These are phyloP conservation scores for Drosophila melanica DNA, from an alignment of 1,140 invertebrate species.

Conservation along the genomic window DNA sequence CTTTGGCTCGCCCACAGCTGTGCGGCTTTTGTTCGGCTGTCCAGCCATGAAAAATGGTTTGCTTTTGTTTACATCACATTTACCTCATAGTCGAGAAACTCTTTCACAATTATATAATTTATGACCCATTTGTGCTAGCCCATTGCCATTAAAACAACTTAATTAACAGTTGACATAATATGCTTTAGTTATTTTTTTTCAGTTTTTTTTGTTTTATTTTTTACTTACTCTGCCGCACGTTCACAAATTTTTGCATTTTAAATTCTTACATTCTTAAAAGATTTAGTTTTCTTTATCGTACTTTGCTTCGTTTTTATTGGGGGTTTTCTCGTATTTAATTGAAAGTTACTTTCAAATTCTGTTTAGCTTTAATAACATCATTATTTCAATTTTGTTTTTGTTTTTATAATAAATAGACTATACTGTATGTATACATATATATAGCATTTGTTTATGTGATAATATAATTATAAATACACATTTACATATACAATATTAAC, in stretches of 20 bases:
- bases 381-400: constrained; percentile 52
- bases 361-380: constrained; percentile 74
- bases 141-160: constrained; percentile 72
- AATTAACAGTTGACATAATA: constrained; percentile 83
- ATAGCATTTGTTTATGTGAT: constrained; percentile 59
- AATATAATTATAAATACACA: constrained; percentile 80
- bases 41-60: constrained; percentile 71
- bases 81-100: constrained; percentile 33
- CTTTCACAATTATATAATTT: constrained; percentile 48
- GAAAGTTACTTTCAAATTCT: constrained; percentile 78
- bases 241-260: constrained; percentile 58
- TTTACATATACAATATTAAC: constrained; percentile 82
- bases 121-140: constrained; percentile 36
- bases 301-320: constrained; percentile 24
- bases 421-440: constrained; percentile 62
- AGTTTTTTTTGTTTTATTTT: constrained; percentile 60
- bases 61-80: constrained; percentile 57
- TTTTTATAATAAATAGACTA: constrained; percentile 71
- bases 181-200: constrained; percentile 62
- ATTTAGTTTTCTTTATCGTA: constrained; percentile 45
- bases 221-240: constrained; percentile 49
- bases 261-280: constrained; percentile 76
- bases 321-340: constrained; percentile 71
- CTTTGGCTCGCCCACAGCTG: constrained; percentile 30
- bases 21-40: constrained; percentile 43